Evolutionary conservation across 30 jellyfish, hydroid and myxozoan species (phyloP).

Genomic region (Aurelia aurita complex sp. Pacific): DNA sequence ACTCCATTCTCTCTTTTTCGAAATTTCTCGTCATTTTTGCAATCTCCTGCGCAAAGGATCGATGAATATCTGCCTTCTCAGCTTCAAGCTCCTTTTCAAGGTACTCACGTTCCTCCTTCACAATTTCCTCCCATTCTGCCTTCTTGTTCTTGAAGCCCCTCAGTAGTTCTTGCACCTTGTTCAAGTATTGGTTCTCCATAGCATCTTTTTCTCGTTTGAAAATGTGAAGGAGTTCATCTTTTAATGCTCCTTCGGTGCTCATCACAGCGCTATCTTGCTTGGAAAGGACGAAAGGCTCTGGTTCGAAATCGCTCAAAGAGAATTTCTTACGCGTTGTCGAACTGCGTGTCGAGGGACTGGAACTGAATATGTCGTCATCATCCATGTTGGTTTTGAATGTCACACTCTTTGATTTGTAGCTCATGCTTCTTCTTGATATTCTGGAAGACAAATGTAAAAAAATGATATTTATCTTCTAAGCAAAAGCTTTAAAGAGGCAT

Average conservation of each 20-base stretch:
- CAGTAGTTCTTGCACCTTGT: conserved; percentile 79
- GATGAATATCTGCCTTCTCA: conserved; percentile 79
- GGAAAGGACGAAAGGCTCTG: conserved; percentile 24
- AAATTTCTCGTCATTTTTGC: conserved; percentile 58
- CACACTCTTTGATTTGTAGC: conserved; percentile 49
- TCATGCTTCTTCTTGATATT: conserved; percentile 7
- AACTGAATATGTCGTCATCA: background rate
- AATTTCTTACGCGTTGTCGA: conserved; percentile 6
- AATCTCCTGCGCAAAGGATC: conserved; percentile 78
- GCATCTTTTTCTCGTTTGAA: conserved; percentile 88
- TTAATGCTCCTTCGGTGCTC: conserved; percentile 64
- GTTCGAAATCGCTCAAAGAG: conserved; percentile 51
- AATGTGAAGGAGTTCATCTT: conserved; percentile 83
- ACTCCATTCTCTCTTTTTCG: conserved; percentile 74
- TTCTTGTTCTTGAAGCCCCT: conserved; percentile 82
- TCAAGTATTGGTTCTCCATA: conserved; percentile 76
- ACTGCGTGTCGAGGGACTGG: background rate
- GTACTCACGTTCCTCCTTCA: conserved; percentile 82
- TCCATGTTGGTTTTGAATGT: conserved; percentile 46
- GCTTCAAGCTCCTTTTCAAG: conserved; percentile 82
- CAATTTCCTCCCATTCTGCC: conserved; percentile 94
- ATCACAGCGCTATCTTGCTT: conserved; percentile 6
- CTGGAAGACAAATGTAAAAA: no score
- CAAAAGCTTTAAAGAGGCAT: no score
- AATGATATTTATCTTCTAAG: no score